Conservation (phyloP, 2,113 vertebrate genomes). For the Antennarius striatus region DNA sequence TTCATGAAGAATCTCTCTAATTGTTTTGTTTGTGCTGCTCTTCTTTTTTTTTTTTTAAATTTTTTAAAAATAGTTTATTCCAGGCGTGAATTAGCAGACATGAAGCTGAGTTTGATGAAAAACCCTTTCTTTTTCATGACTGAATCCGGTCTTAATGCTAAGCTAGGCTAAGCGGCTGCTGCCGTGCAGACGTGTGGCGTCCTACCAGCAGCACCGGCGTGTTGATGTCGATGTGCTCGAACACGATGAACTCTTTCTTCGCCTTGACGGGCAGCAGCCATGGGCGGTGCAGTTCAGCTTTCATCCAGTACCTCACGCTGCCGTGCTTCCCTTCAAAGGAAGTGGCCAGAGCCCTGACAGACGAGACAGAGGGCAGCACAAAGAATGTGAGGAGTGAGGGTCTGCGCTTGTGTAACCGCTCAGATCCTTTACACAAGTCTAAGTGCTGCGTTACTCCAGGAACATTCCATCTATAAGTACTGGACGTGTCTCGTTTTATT, state of each 20-base stretch:
- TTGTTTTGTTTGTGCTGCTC: too few species aligned
- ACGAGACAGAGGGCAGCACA: conserved; percentile 13
- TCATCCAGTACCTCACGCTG: conserved; percentile 98
- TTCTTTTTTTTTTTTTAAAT: too few species aligned
- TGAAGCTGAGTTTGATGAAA: too few species aligned
- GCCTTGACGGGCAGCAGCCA: conserved; percentile 96
- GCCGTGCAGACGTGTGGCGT: background rate
- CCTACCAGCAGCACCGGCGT: conserved; percentile 97
- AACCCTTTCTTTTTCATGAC: too few species aligned
- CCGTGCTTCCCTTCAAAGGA: conserved; percentile 99
- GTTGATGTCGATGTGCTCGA: conserved; percentile 99
- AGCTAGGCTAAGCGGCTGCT: conserved; percentile 3
- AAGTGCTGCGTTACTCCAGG: too few species aligned
- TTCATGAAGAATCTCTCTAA: too few species aligned
- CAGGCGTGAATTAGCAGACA: too few species aligned
- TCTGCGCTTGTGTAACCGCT: background rate
- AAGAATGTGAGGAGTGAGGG: conserved; percentile 17
- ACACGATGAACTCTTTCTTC: conserved; percentile 99
- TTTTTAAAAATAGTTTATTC: too few species aligned
- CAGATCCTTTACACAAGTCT: background rate
- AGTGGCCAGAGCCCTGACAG: conserved; percentile 96
- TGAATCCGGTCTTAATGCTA: conserved; percentile 1
- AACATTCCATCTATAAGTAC: too few species aligned
- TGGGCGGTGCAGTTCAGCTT: conserved; percentile 95
- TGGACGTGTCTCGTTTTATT: too few species aligned